Evolutionary conservation across 2,888 invertebrate genomes (phyloP), one percentile per base, ranked within the genome.

Genomic region (Stenoptilia bipunctidactyla): DNA sequence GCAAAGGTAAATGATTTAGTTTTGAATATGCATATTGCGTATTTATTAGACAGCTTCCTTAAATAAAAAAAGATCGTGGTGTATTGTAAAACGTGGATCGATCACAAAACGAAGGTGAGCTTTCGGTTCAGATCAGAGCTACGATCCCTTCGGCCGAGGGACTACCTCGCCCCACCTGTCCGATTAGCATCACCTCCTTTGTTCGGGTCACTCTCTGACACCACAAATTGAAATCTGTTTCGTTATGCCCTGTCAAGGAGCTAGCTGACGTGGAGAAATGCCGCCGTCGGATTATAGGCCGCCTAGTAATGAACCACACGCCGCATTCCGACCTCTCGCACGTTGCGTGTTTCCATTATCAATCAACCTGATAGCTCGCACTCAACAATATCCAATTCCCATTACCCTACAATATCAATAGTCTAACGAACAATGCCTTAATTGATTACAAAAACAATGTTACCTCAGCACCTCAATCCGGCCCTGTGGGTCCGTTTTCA

Each of bases 121-220:
- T 61, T 55, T 49, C 56, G 51, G 54, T 51, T 52, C 55, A 53
- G 54, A 44, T 51, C 48, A n/a, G n/a, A n/a, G n/a, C n/a, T n/a
- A 44, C 44, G 47, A 45, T 38, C 33, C 13, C 33, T 34, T 20
- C 33, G 36, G 38, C 13, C 37, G 34, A 34, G 36, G 38, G 41
- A 37, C 41, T 64, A 71, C 75, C n/a, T n/a, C 77, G 67, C 58
- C 66, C 66, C 75, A 73, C 68, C 82, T 83, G 82, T 80, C 82
- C 73, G 80, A 79, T 75, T 79, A 77, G 65, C 70, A 80, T 82
- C 79, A 77, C 69, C 70, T 70, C 64, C 60, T 66, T 67, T 69
- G 66, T 72, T 60, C 66, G 66, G 73, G 73, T 73, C 73, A 76
- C 69, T 64, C 69, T 61, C 63, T 67, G 50, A 48, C 53, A 62